These are phyloP conservation scores for Ichneumon xanthorius DNA, from an alignment of 2,888 invertebrate species.

Conservation along the genomic window DNA sequence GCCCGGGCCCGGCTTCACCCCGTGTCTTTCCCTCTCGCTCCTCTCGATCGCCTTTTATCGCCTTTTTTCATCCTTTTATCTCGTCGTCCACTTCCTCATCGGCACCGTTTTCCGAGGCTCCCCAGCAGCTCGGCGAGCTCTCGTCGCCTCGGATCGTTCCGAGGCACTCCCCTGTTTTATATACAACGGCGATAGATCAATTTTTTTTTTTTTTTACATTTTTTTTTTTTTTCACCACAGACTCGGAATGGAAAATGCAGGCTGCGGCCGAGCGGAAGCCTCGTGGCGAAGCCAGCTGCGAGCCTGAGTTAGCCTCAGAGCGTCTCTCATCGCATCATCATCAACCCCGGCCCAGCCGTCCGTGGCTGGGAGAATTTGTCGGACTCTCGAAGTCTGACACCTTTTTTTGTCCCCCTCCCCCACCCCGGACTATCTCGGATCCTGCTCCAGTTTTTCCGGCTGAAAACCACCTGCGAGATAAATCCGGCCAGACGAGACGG, in stretches of 20 bases:
- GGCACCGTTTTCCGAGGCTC: constrained; percentile 26
- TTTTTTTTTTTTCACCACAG: constrained; percentile 32
- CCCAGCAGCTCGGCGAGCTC: constrained; percentile 48
- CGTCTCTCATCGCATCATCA: constrained; percentile 61
- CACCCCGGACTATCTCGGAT: constrained; percentile 25
- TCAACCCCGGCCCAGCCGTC: constrained; percentile 56
- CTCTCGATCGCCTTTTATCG: constrained; percentile 65
- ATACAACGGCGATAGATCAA: constrained; percentile 55
- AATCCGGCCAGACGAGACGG: constrained; percentile 19
- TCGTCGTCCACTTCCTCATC: constrained; percentile 45
- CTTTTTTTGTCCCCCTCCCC: constrained; percentile 37
- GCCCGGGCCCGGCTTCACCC: background rate
- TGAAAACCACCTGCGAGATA: constrained; percentile 47
- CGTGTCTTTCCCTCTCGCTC: constrained; percentile 32
- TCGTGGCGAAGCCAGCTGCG: constrained; percentile 57
- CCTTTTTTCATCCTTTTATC: constrained; percentile 65
- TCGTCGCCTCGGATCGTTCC: constrained; percentile 55
- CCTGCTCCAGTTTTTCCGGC: constrained; percentile 52
- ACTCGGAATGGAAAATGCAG: constrained; percentile 65
- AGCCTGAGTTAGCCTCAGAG: constrained; percentile 27
- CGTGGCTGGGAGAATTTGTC: constrained; percentile 54
- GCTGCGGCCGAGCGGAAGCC: constrained; percentile 53
- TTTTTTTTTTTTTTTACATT: constrained; percentile 45
- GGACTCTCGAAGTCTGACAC: constrained; percentile 49
- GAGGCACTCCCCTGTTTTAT: constrained; percentile 63